Evolutionary conservation across 2,113 vertebrate genomes (phyloP).

Genomic region (Tor tambroides): DNA sequence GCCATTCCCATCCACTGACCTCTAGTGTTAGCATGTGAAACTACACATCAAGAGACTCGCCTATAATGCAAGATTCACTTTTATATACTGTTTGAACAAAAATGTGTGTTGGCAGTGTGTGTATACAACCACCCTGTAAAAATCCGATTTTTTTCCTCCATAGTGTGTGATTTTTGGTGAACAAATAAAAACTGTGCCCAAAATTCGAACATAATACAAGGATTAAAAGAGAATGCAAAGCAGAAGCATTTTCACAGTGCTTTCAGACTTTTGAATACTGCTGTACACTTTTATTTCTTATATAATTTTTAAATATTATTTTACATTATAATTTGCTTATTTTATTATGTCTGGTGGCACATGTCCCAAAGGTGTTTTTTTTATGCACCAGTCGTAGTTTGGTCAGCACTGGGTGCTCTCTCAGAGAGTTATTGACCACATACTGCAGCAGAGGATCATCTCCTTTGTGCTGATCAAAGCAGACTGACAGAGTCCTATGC

Average conservation of each 20-base stretch:
- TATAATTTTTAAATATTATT: background rate
- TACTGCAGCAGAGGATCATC: conserved; percentile 81
- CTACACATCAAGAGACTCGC: background rate
- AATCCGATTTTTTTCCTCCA: too few relatives aligned
- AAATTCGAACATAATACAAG: too few relatives aligned
- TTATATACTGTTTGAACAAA: too few relatives aligned
- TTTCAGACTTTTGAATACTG: too few relatives aligned
- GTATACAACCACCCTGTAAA: too few relatives aligned
- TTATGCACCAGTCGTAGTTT: conserved; percentile 85
- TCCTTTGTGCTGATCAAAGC: conserved; percentile 64
- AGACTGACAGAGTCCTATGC: conserved; percentile 60
- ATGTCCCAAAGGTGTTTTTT: background rate
- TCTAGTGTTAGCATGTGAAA: conserved; percentile 58
- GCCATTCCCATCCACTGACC: conserved; percentile 41
- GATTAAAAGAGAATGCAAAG: too few relatives aligned
- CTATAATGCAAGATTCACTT: too few relatives aligned
- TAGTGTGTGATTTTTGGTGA: too few relatives aligned
- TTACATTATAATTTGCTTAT: background rate
- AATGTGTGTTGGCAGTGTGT: too few relatives aligned
- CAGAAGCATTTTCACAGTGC: too few relatives aligned
- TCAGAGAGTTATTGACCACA: conserved; percentile 85
- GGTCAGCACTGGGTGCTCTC: conserved; percentile 86
- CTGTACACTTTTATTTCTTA: too few relatives aligned
- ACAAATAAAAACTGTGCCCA: too few relatives aligned
- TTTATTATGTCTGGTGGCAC: background rate